Percentiles rank a stretch among this genome's conserved stretches.
Evolutionary conservation across 92 coral and sea anemone genomes (phyloP).

Genomic region (Micromussa lordhowensis): DNA sequence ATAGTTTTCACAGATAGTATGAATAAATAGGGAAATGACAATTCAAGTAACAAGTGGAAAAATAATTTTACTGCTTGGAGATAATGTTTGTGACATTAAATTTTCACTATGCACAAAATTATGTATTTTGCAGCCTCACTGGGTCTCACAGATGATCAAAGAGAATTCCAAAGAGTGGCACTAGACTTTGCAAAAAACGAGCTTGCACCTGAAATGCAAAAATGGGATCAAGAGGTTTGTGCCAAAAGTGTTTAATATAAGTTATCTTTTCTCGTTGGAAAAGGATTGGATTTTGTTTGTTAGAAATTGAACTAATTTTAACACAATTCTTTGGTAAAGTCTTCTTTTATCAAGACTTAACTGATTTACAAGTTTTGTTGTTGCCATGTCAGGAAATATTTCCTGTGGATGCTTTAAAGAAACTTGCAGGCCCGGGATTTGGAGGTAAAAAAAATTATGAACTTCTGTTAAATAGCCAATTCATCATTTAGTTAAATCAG

Average conservation of each 20-base stretch:
- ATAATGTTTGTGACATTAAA: neutral
- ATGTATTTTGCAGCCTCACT: constrained; percentile 54
- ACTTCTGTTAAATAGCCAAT: no score
- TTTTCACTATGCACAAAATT: neutral
- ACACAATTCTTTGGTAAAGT: no score
- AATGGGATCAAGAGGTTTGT: constrained; percentile 75
- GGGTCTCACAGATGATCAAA: constrained; percentile 73
- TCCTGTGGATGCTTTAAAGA: constrained; percentile 71
- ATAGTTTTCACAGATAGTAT: no score
- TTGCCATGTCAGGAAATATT: constrained; percentile 61
- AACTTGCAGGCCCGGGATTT: constrained; percentile 77
- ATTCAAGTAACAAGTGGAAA: no score
- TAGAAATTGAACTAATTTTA: no score
- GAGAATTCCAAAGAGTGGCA: constrained; percentile 82
- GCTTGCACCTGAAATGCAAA: constrained; percentile 79
- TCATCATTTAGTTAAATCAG: no score
- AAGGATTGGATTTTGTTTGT: neutral
- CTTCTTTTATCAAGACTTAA: neutral
- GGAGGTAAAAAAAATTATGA: constrained; percentile 57
- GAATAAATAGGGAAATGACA: no score
- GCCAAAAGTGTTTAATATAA: neutral
- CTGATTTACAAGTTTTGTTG: neutral
- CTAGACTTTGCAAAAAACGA: constrained; percentile 82
- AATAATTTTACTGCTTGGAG: no score
- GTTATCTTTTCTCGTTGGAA: neutral